Evolutionary conservation across 2,113 vertebrate genomes (phyloP).

Genomic region (Saguinus midas): DNA sequence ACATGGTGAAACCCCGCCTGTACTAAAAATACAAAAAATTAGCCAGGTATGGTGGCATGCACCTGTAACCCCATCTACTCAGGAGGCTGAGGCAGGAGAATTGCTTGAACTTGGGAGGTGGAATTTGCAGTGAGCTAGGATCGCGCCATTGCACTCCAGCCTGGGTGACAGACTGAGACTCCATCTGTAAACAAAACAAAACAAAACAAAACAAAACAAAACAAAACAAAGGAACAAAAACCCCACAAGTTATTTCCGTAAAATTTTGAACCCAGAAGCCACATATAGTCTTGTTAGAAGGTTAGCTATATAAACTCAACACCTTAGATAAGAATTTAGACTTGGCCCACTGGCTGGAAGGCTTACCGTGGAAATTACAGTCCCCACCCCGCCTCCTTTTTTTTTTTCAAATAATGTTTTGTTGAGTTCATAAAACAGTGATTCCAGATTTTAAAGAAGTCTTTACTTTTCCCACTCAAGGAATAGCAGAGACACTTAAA

Average conservation of each 20-base stretch:
- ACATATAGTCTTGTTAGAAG: not conserved
- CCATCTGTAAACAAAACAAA: too few species aligned
- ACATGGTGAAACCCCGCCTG: too few species aligned
- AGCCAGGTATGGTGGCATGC: too few species aligned
- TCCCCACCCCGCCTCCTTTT: not conserved
- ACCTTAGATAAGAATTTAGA: slow-evolving; percentile 1
- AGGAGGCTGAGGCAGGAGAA: too few species aligned
- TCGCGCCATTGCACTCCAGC: too few species aligned
- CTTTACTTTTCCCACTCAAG: slow-evolving; percentile 36
- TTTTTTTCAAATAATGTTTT: slow-evolving; percentile 27
- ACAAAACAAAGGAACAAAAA: too few species aligned
- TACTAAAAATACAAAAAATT: too few species aligned
- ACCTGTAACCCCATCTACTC: too few species aligned
- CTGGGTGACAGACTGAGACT: too few species aligned
- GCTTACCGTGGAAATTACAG: not conserved
- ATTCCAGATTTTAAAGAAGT: slow-evolving; percentile 5
- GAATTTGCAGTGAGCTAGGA: too few species aligned
- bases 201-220: too few species aligned
- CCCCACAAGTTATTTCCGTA: not conserved
- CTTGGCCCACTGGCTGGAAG: not conserved
- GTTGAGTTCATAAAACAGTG: slow-evolving; percentile 2
- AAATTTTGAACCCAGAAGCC: not conserved
- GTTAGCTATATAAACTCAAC: not conserved
- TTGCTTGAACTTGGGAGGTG: too few species aligned
- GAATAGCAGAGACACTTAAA: slow-evolving; percentile 33